Percentiles rank a stretch among this genome's conserved stretches.
These are phyloP conservation scores for Poeciliopsis turneri DNA, from an alignment of 2,797 vertebrate species.

Conservation along the genomic window DNA sequence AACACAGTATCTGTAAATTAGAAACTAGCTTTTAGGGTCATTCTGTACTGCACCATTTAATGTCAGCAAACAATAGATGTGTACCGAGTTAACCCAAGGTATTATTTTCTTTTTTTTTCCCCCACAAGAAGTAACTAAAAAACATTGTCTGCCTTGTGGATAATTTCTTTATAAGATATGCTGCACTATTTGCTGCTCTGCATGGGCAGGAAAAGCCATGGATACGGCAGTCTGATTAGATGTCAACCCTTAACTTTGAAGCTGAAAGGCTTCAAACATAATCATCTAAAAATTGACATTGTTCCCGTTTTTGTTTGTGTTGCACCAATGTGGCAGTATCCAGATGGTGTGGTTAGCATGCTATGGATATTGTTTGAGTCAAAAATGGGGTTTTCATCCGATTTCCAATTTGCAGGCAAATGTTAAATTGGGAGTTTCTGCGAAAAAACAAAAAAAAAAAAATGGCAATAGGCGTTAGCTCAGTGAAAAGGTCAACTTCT, in stretches of 20 bases:
- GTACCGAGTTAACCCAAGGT: background rate
- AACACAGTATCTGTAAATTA: background rate
- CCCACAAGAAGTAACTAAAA: background rate
- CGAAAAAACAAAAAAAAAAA: background rate
- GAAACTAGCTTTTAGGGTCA: background rate
- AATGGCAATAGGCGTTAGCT: background rate
- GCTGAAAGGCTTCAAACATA: background rate
- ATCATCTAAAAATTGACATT: background rate
- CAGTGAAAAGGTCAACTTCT: background rate
- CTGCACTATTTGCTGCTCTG: background rate
- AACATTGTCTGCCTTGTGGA: background rate
- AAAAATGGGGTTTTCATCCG: background rate
- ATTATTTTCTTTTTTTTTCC: too few relatives aligned
- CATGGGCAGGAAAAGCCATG: background rate
- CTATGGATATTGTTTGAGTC: background rate
- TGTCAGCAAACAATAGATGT: background rate
- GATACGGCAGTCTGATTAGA: background rate
- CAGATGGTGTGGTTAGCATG: background rate
- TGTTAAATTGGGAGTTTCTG: slow-evolving; percentile 1
- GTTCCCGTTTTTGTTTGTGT: background rate
- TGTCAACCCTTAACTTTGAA: background rate
- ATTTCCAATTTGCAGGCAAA: background rate
- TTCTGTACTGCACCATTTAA: background rate
- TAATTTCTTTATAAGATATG: background rate
- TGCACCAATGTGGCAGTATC: background rate